Evolutionary conservation across 2,888 invertebrate genomes (phyloP), one percentile per base, ranked within the genome.

Genomic region (Podabrus alpinus): DNA sequence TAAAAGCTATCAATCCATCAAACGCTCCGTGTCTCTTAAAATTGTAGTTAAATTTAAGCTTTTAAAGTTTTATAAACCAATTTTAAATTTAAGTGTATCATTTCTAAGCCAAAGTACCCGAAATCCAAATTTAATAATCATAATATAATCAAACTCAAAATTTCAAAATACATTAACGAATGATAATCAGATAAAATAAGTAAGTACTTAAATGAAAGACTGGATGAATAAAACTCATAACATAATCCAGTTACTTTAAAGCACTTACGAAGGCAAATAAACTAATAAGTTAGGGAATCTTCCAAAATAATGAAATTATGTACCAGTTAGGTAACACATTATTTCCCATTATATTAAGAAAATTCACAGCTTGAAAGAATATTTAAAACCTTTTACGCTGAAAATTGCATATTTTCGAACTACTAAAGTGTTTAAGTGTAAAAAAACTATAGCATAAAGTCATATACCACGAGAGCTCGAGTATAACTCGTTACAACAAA

Each of bases 241-340:
- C 61, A 69, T 69, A 69, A 69, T 69, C 61, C 21, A 29, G 21
- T 69, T 69, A 69, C 62, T 69, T 62, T 69, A 69, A 62, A 69
- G 62, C 69, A 19, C n/a, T 16, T 25, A 62, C 25, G 17, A 17
- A 69, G 29, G 69, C 17, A 29, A 69, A 69, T 69, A 45, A n/a
- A 45, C 45, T 61, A 69, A 62, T 69, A 69, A 69, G 60, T 62
- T n/a, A 45, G n/a, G 45, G 45, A n/a, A 45, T 45, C 45, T 45
- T 45, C n/a, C 45, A 13, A 45, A 45, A 45, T 45, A 45, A 45
- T 45, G 2, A 7, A 45, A 7, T 45, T 45, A 45, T n/a, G 45
- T n/a, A 45, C n/a, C n/a, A 13, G n/a, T n/a, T 45, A n/a, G 1
- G 45, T 7, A n/a, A n/a, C 45, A n/a, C 45, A n/a, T 45, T 45